Evolutionary conservation across 2,797 vertebrate species (phyloP).

Genomic region (Falco peregrinus): DNA sequence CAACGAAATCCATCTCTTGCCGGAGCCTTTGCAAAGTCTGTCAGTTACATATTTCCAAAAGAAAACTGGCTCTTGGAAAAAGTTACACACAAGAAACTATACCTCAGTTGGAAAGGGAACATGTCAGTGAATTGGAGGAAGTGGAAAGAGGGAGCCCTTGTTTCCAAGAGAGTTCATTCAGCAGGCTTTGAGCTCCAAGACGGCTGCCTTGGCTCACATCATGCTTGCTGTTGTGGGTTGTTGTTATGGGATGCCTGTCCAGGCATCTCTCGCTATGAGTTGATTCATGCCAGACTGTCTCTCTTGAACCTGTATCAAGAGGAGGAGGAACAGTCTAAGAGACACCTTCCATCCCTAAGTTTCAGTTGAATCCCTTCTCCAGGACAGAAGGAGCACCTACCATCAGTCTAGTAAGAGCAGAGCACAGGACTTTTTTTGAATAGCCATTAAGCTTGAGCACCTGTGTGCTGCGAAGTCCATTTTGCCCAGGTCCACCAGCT

Average conservation of each 20-base stretch:
- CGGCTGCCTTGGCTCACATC: neutral
- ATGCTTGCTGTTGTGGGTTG: fast-evolving
- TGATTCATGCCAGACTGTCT: neutral
- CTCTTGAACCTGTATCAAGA: neutral
- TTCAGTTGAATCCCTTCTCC: neutral
- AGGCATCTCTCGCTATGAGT: neutral
- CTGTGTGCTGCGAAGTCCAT: neutral
- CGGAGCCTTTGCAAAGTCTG: neutral
- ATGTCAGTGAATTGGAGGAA: neutral
- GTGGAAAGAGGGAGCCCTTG: neutral
- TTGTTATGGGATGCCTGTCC: neutral
- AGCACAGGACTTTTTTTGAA: neutral
- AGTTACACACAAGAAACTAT: neutral
- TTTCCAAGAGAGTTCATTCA: neutral
- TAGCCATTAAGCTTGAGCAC: neutral
- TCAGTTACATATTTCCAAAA: neutral
- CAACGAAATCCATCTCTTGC: neutral
- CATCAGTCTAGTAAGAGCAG: neutral
- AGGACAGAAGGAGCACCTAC: neutral
- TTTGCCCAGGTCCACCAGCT: neutral
- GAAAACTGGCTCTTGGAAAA: neutral
- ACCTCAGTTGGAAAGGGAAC: neutral
- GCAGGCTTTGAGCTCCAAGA: neutral
- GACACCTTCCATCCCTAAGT: neutral
- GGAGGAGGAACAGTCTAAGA: neutral